phyloP scores from a whole-genome alignment of 2,797 vertebrate genomes.

The Xyrichtys novacula region DNA sequence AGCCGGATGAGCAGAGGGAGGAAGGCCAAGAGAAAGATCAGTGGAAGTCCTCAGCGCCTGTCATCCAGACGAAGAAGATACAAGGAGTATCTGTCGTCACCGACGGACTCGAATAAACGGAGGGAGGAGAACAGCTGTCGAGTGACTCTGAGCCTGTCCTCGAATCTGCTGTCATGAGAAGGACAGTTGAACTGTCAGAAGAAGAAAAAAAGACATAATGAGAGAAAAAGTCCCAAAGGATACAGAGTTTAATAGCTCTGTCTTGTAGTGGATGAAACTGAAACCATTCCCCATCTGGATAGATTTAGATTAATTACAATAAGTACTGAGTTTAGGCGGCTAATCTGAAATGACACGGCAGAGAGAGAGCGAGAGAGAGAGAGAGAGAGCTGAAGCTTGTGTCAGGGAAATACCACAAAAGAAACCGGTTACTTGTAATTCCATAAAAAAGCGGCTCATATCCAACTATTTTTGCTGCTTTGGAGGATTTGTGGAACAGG shows the following conservation, averaged over 20 bases:
- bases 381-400: conserved; percentile 35
- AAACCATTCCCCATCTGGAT: conserved; percentile 66
- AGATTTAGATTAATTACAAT: conserved; percentile 68
- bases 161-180: conserved; percentile 31
- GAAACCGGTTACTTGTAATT: conserved; percentile 31
- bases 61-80: neutral
- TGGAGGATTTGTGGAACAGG: neutral
- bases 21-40: conserved; percentile 39
- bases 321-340: conserved; percentile 48
- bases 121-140: conserved; percentile 30
- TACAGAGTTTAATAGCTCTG: conserved; percentile 43
- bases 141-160: conserved; percentile 40
- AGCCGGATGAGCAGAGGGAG: conserved; percentile 28
- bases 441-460: conserved; percentile 44
- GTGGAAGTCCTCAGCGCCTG: neutral
- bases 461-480: conserved; percentile 30
- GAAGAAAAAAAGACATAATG: conserved; percentile 20
- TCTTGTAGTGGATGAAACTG: conserved; percentile 54
- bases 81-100: conserved; percentile 39
- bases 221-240: conserved; percentile 39
- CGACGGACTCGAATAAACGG: conserved; percentile 10
- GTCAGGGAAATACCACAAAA: conserved; percentile 45
- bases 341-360: conserved; percentile 64
- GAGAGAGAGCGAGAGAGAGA: conserved; percentile 13
- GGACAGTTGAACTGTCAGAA: conserved; percentile 42